A percentile compares a stretch with the other conserved stretches of the same genome.
Evolutionary conservation across 2,113 vertebrate species (phyloP).

Genomic region (Oxygymnocypris stewartii): DNA sequence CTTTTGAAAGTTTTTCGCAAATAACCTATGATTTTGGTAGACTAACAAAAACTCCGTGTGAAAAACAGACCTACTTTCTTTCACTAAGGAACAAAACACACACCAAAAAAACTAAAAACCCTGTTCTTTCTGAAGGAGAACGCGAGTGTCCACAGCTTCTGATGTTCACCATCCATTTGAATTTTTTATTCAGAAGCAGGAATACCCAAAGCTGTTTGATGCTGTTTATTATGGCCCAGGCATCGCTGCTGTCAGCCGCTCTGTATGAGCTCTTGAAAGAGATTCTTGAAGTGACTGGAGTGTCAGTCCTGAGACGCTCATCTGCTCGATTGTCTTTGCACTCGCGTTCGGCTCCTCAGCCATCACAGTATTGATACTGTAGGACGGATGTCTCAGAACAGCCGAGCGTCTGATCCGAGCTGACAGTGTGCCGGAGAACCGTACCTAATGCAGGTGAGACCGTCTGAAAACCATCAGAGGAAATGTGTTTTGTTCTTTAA

Average conservation of each 20-base stretch:
- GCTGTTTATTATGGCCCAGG: constrained; percentile 74
- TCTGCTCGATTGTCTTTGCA: constrained; percentile 79
- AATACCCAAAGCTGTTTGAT: constrained; percentile 73
- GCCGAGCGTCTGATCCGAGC: constrained; percentile 73
- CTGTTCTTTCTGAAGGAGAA: constrained; percentile 17
- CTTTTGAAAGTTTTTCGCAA: background rate
- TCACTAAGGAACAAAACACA: background rate
- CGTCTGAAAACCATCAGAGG: background rate
- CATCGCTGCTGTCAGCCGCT: constrained; percentile 76
- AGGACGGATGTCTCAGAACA: constrained; percentile 76
- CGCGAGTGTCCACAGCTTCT: constrained; percentile 32
- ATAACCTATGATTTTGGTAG: background rate
- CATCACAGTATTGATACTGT: constrained; percentile 79
- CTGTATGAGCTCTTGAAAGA: constrained; percentile 77
- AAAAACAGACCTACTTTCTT: constrained; percentile 15
- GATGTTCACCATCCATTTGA: constrained; percentile 47
- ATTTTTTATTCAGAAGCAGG: constrained; percentile 57
- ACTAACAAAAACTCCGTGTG: background rate
- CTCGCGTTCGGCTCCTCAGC: constrained; percentile 75
- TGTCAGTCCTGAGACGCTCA: constrained; percentile 77
- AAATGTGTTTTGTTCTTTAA: background rate
- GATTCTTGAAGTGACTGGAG: constrained; percentile 81
- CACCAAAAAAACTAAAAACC: background rate
- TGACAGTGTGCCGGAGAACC: constrained; percentile 66
- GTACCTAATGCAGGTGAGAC: constrained; percentile 11